Evolutionary conservation across 2,888 invertebrate species (phyloP), one percentile per base, ranked within the genome.

Genomic region (Anodontia alba): DNA sequence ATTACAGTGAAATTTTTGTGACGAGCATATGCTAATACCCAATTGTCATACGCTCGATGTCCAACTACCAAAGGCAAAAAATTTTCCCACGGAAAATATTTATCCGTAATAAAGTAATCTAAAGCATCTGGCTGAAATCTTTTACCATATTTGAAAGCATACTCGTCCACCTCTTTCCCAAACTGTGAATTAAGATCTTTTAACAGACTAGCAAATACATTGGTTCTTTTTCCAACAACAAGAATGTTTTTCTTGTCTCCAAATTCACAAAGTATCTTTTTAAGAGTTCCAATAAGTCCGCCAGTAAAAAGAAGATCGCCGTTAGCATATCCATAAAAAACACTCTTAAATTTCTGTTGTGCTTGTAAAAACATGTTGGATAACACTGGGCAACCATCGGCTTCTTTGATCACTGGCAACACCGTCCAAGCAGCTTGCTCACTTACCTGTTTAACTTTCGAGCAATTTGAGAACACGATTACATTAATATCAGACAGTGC

Each of bases 81-180:
- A 2, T 43, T 76, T 20, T 77, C 33, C 87, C 87, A 87, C n/a
- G 85, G 85, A 67, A 77, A 87, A 15, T 72, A 33, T 46, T 36
- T 49, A 49, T 81, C 76, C 7, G 87, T 85, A 17, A 87, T 85
- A 71, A 87, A 87, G 68, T 85, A 87, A 49, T 87, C 87, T 38
- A 78, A 73, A 20, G 87, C 87, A 67, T 85, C 82, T 15, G 81
- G 43, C 33, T 80, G 80, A 38, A 87, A 87, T 12, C 85, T 74
- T 26, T 38, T 43, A 3, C 85, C 87, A 57, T 70, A 66, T 7
- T 49, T 42, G 1, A 38, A 20, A 29, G 83, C 83, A 33, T 72
- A 43, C 0, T 31, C 29, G 20, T 74, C 71, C 10, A 87, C 42
- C n/a, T 49, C 31, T 5, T 49, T 17, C 31, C 68, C 78, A 0